Evolutionary conservation across 2,113 vertebrate species (phyloP), one percentile per base, ranked within the genome.

Genomic region (Paramisgurnus dabryanus): DNA sequence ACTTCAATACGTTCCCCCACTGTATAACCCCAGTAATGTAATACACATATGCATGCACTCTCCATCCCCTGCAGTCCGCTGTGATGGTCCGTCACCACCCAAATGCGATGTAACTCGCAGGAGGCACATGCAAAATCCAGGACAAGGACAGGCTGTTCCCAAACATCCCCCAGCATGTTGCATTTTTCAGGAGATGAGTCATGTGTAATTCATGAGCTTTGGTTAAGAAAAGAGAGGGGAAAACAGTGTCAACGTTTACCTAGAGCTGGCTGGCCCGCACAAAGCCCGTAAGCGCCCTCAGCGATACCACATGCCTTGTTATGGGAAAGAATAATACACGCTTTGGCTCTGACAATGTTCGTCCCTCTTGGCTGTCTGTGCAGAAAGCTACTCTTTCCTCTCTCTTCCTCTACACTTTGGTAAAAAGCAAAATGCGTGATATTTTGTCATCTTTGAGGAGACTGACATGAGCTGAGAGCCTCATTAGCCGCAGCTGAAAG

Each of bases 141-240:
- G 77, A 82, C 84, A 80, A 82, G 80, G 77, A 77, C 84, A 82
- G 63, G 45, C 84, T 82, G 80, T 80, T 82, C 78, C 81, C 15
- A 85, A 76, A 82, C 71, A 75, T 71, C 80, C 80, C 80, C 18
- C 72, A 76, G 71, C 66, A 82, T 79, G 77, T 65, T 80, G 80
- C 83, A 85, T 85, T 82, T 82, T 82, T 85, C 72, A 85, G 80
- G 76, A 85, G 83, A 80, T 45, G 74, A 79, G 77, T 39, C 77
- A 85, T 85, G 83, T 58, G 83, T 85, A 81, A 85, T 85, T 85
- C 83, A 85, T 85, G 83, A 85, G 76, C 39, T 27, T 80, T 79
- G 77, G 72, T 80, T 80, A 72, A 76, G 72, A 76, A 76, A 79
- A 70, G 75, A 81, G 64, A 63, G 50, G 69, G 40, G 43, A 66